Base-by-base conservation (phyloP, 2,888 invertebrate species). In the Andrena flavipes region DNA sequence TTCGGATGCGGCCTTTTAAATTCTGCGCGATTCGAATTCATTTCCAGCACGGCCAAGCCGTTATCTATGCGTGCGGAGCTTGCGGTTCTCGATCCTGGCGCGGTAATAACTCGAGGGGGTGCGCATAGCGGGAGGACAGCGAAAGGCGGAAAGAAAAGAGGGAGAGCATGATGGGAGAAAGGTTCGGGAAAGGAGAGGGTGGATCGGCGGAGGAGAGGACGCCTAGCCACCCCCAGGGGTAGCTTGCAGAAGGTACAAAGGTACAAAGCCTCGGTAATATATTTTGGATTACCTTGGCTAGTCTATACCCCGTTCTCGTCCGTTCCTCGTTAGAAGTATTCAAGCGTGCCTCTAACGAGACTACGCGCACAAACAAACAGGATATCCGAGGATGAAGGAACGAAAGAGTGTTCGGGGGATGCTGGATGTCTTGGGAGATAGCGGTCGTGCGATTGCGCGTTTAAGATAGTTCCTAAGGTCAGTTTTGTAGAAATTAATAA, bases 261-360 rank as follows among this genome's bases (percentile, higher is more conserved):
- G 89, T 91, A 92, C 92, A 91, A 92, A 92, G 92, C 91, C 84
- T 84, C 85, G 87, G 90, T 93, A 91, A 92, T 93, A 92, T 92
- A 93, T 92, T 93, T 92, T 91, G 90, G 88, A 88, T 88, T 88
- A 88, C 87, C 87, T 82, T 79, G 83, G 71, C 68, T 76, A 76
- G 74, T 65, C 80, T 84, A 78, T 81, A 65, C 84, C 70, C 64
- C 65, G 33, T 64, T 84, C 78, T 80, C 65, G 60, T 84, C 84
- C 80, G 78, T 88, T 84, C 78, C 90, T 91, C 89, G 91, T 91
- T 91, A 90, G 90, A 91, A 89, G 87, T 90, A 88, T 89, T 87
- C 87, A 84, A 86, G 81, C 84, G 80, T 84, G 72, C 76, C 81
- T 90, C 84, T 89, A 90, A 90, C 89, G 88, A 90, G 86, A 80